Evolutionary conservation across 2,888 invertebrate species (phyloP).

Genomic region (Perithous albicinctus): DNA sequence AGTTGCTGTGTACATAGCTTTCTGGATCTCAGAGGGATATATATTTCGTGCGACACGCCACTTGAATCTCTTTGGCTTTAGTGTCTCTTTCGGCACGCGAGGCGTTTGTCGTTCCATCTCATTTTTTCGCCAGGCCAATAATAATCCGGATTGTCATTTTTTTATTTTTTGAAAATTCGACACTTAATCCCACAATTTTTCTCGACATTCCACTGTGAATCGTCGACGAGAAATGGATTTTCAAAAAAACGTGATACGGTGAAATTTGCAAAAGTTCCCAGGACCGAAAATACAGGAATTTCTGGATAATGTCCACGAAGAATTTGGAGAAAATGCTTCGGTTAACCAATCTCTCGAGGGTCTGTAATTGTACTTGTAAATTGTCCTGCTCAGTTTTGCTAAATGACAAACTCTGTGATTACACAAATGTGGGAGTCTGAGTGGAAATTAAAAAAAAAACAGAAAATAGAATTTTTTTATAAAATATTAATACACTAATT

Average conservation of each 20-base stretch:
- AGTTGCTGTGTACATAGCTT: slow-evolving; percentile 72
- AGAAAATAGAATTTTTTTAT: too few relatives aligned
- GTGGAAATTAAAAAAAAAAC: background rate
- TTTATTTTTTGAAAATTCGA: too few relatives aligned
- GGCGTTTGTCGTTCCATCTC: slow-evolving; percentile 1
- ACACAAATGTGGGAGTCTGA: background rate
- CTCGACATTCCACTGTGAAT: too few relatives aligned
- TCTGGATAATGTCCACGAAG: slow-evolving; percentile 70
- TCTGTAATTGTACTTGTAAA: slow-evolving; percentile 72
- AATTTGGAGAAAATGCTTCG: slow-evolving; percentile 81
- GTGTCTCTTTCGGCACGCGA: slow-evolving; percentile 49
- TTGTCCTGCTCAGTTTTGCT: background rate
- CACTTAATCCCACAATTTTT: too few relatives aligned
- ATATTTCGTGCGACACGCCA: slow-evolving; percentile 72
- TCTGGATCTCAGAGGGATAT: slow-evolving; percentile 74
- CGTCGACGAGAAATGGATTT: background rate
- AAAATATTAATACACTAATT: too few relatives aligned
- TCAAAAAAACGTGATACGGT: background rate
- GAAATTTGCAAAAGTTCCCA: background rate
- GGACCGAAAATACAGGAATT: slow-evolving; percentile 11
- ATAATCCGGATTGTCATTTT: too few relatives aligned
- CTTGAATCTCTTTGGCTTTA: slow-evolving; percentile 64
- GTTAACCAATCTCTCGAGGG: slow-evolving; percentile 78
- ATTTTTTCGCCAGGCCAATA: background rate
- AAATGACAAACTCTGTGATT: background rate